These are phyloP conservation scores for Osmerus mordax DNA, from an alignment of 2,113 vertebrate genomes.

Conservation along the genomic window DNA sequence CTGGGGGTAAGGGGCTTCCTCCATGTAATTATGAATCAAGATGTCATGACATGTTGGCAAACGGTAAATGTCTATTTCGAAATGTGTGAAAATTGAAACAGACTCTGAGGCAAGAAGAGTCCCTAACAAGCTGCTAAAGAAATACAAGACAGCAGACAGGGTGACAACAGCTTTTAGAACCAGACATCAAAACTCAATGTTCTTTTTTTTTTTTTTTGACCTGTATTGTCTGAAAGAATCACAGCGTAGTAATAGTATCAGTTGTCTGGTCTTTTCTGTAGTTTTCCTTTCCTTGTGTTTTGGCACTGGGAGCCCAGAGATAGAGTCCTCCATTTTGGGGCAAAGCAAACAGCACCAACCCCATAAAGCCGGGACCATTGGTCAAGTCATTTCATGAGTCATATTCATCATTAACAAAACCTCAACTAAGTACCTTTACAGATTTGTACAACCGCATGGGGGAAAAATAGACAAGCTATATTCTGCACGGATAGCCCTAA, in stretches of 20 bases:
- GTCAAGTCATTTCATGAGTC: constrained; percentile 38
- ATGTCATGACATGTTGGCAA: background rate
- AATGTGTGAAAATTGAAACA: constrained; percentile 30
- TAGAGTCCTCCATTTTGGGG: constrained; percentile 37
- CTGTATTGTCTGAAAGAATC: constrained; percentile 28
- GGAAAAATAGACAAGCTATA: constrained; percentile 57
- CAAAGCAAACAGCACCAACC: constrained; percentile 20
- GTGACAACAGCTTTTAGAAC: constrained; percentile 37
- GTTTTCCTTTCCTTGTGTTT: constrained; percentile 38
- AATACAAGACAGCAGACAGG: constrained; percentile 26
- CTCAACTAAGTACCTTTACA: constrained; percentile 28
- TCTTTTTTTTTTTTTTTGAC: constrained; percentile 33
- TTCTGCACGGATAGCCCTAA: constrained; percentile 40
- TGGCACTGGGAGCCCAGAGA: constrained; percentile 47
- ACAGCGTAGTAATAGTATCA: background rate
- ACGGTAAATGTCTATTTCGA: constrained; percentile 39
- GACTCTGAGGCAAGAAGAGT: constrained; percentile 43
- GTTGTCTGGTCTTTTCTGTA: constrained; percentile 9
- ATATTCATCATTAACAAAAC: constrained; percentile 23
- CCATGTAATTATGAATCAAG: background rate
- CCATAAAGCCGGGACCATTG: constrained; percentile 12
- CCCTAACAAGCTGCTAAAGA: constrained; percentile 19
- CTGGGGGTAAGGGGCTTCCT: background rate
- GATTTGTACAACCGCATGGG: constrained; percentile 49
- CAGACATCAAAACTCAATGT: background rate